Percentiles rank a stretch among this genome's conserved stretches.
Conservation (phyloP, 2,888 invertebrate genomes). For the Germaria angustata region DNA sequence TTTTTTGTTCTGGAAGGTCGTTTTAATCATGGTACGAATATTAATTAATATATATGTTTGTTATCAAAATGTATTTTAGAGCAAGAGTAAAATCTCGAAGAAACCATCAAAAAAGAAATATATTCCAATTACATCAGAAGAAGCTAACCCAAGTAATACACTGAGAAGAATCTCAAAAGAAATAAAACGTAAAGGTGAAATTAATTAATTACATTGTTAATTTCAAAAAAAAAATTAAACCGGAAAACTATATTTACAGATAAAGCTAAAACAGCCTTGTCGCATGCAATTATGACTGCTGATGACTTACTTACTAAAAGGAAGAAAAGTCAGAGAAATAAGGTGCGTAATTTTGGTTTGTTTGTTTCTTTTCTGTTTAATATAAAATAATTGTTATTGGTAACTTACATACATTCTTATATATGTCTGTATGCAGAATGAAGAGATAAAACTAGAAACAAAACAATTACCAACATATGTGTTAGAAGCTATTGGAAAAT, state of each 20-base stretch:
- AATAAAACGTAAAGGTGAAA: slow-evolving; percentile 68
- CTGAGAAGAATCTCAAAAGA: slow-evolving; percentile 39
- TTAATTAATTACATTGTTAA: neutral
- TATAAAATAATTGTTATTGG: neutral
- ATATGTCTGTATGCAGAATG: neutral
- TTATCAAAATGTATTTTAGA: slow-evolving; percentile 51
- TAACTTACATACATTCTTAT: neutral
- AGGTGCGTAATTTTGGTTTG: slow-evolving; percentile 21
- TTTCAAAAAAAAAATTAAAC: too few relatives aligned
- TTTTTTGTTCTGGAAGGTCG: too few relatives aligned
- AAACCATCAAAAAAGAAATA: slow-evolving; percentile 48
- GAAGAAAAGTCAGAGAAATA: neutral
- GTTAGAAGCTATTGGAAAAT: slow-evolving; percentile 55
- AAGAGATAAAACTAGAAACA: neutral
- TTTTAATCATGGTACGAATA: too few relatives aligned
- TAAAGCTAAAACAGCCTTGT: slow-evolving; percentile 66
- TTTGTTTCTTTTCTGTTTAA: neutral
- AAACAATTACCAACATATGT: slow-evolving; percentile 63
- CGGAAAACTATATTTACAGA: slow-evolving; percentile 66
- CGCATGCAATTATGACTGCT: slow-evolving; percentile 68
- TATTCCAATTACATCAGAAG: neutral
- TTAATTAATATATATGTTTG: too few relatives aligned
- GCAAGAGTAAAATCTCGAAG: slow-evolving; percentile 62
- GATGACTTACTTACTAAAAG: slow-evolving; percentile 54
- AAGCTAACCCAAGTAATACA: neutral